Percentiles rank a stretch among this genome's conserved stretches.
Evolutionary conservation across 1,140 invertebrate species (phyloP).

Genomic region (Pachypsylla venusta): DNA sequence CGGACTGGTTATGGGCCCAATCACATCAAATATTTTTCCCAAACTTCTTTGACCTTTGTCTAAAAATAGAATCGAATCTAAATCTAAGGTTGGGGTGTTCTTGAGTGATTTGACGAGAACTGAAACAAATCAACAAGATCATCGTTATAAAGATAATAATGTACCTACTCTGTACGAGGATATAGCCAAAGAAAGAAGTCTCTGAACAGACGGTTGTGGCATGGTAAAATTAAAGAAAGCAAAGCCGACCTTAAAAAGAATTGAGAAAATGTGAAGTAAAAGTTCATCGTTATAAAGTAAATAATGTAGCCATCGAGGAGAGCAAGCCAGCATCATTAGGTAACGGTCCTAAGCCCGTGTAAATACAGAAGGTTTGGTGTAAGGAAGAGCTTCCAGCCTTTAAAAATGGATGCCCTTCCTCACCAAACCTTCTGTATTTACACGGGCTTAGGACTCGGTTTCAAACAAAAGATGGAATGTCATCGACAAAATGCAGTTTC

Average conservation of each 20-base stretch:
- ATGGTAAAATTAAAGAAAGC: no score
- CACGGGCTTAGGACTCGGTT: no score
- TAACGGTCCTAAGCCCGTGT: no score
- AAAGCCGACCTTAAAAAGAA: no score
- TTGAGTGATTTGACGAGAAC: slow-evolving; percentile 53
- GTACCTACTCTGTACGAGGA: background rate
- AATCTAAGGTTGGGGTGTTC: slow-evolving; percentile 55
- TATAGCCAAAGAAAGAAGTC: slow-evolving; percentile 15
- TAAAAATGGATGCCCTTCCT: background rate
- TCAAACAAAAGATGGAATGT: no score
- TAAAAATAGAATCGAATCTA: slow-evolving; percentile 70
- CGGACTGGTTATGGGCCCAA: slow-evolving; percentile 62
- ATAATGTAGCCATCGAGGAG: no score
- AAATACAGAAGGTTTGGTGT: no score
- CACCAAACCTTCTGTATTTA: no score
- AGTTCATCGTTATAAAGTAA: slow-evolving; percentile 12
- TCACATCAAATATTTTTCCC: slow-evolving; percentile 76
- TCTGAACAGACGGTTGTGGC: no score
- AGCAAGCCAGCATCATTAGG: no score
- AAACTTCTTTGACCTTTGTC: slow-evolving; percentile 52
- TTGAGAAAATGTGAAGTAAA: background rate
- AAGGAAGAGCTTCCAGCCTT: no score
- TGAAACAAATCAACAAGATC: slow-evolving; percentile 31
- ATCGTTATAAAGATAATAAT: background rate
- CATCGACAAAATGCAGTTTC: no score